phyloP scores from a whole-genome alignment of 1,140 invertebrate species.

The Drosophila santomea region DNA sequence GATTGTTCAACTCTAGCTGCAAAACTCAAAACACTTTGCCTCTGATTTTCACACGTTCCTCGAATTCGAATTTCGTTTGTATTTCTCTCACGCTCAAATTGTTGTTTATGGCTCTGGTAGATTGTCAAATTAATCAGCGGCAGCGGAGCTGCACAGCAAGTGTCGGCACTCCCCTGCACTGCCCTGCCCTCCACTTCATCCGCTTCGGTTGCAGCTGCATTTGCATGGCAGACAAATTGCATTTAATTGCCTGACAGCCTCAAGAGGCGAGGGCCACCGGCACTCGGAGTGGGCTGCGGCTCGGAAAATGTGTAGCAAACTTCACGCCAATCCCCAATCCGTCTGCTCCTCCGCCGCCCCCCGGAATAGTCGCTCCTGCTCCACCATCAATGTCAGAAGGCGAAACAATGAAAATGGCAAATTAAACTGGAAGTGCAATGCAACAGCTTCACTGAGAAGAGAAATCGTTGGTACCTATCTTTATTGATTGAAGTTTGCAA shows the following conservation, averaged over 20 bases:
- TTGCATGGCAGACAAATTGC: conserved; percentile 66
- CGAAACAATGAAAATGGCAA: conserved; percentile 10
- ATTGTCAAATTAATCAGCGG: conserved; percentile 56
- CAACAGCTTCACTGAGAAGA: background rate
- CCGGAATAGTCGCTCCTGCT: too few relatives aligned
- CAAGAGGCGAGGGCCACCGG: conserved; percentile 29
- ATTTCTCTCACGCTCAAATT: conserved; percentile 37
- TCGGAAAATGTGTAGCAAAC: conserved; percentile 27
- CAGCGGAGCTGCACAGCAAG: conserved; percentile 34
- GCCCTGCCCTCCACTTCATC: conserved; percentile 2
- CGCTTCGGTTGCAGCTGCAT: conserved; percentile 28
- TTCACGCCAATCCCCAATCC: conserved; percentile 17
- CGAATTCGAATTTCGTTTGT: conserved; percentile 16
- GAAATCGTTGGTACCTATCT: background rate
- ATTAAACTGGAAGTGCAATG: conserved; percentile 7
- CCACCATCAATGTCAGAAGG: conserved; percentile 16
- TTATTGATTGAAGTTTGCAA: background rate
- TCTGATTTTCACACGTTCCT: conserved; percentile 34
- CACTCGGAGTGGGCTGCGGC: conserved; percentile 7
- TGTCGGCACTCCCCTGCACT: conserved; percentile 1
- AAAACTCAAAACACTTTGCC: conserved; percentile 23
- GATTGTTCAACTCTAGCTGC: background rate
- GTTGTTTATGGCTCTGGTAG: conserved; percentile 50
- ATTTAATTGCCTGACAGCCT: conserved; percentile 70
- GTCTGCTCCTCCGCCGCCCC: too few relatives aligned